These are phyloP conservation scores for Chlorops oryzae DNA, from an alignment of 1,140 invertebrate genomes.

Conservation along the genomic window DNA sequence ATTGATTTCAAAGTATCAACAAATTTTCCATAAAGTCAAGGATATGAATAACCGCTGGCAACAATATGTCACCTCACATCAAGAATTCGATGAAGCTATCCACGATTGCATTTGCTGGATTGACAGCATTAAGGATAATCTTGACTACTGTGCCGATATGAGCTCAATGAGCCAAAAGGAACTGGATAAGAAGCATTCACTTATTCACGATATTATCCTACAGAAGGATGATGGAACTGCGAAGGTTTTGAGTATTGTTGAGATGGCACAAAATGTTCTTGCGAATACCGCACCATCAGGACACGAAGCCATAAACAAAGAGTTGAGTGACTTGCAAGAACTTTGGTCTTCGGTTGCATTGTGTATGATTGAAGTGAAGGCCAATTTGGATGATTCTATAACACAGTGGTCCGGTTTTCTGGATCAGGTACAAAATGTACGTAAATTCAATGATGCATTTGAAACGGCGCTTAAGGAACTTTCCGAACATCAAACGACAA, in stretches of 20 bases:
- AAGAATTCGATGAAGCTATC: constrained; percentile 78
- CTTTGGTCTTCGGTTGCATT: constrained; percentile 82
- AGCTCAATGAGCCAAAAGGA: constrained; percentile 76
- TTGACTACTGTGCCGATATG: constrained; percentile 77
- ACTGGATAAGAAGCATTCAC: constrained; percentile 75
- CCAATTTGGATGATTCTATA: constrained; percentile 80
- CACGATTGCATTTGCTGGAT: constrained; percentile 77
- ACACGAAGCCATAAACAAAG: constrained; percentile 78
- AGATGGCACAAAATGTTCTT: constrained; percentile 84
- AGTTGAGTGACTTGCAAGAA: constrained; percentile 76
- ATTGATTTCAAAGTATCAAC: constrained; percentile 83
- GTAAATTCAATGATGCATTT: constrained; percentile 75
- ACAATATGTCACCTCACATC: constrained; percentile 81
- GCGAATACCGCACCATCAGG: constrained; percentile 86
- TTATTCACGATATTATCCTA: constrained; percentile 77
- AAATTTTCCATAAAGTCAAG: constrained; percentile 82
- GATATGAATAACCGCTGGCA: constrained; percentile 87
- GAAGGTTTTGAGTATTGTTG: constrained; percentile 79
- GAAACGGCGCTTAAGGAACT: constrained; percentile 67
- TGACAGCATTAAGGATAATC: constrained; percentile 74
- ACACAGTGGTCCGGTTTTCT: constrained; percentile 83
- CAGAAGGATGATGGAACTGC: constrained; percentile 87
- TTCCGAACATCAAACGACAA: constrained; percentile 67
- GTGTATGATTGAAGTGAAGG: constrained; percentile 84
- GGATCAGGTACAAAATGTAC: constrained; percentile 78